Evolutionary conservation across 2,113 vertebrate species (phyloP).

Genomic region (Pholis gunnellus): DNA sequence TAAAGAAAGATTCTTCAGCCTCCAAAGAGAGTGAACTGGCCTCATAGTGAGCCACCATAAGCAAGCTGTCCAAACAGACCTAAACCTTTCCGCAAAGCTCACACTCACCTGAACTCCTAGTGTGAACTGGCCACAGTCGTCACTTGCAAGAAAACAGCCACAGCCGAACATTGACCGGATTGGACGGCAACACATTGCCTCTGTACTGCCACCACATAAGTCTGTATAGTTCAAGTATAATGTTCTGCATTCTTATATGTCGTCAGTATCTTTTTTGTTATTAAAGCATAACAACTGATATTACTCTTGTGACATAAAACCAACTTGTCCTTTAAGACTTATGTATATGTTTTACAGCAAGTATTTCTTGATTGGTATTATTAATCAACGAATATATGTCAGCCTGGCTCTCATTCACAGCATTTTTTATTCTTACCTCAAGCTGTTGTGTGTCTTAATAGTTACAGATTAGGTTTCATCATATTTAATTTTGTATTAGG

Average conservation of each 20-base stretch:
- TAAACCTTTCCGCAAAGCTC: not conserved
- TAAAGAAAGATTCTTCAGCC: not conserved
- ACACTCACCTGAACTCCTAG: not conserved
- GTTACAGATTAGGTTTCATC: not conserved
- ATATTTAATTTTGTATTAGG: conserved; percentile 3
- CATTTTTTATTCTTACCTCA: conserved; percentile 24
- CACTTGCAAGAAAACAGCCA: conserved; percentile 5
- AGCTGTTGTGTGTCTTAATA: not conserved
- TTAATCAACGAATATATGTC: not conserved
- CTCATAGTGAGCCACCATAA: not conserved
- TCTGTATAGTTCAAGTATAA: not conserved
- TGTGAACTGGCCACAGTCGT: conserved; percentile 4
- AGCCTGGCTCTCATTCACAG: not conserved
- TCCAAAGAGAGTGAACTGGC: not conserved
- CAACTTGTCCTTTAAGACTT: not conserved
- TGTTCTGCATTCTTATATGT: not conserved
- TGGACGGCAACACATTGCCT: not conserved
- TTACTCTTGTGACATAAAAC: not conserved
- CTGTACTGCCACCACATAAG: conserved; percentile 7
- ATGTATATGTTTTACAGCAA: not conserved
- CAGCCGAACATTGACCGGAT: not conserved
- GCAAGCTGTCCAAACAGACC: not conserved
- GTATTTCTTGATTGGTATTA: not conserved
- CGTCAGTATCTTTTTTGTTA: not conserved
- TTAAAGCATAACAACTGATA: not conserved